These are phyloP conservation scores for Petromus typicus DNA, from an alignment of 2,113 vertebrate genomes.

Conservation along the genomic window DNA sequence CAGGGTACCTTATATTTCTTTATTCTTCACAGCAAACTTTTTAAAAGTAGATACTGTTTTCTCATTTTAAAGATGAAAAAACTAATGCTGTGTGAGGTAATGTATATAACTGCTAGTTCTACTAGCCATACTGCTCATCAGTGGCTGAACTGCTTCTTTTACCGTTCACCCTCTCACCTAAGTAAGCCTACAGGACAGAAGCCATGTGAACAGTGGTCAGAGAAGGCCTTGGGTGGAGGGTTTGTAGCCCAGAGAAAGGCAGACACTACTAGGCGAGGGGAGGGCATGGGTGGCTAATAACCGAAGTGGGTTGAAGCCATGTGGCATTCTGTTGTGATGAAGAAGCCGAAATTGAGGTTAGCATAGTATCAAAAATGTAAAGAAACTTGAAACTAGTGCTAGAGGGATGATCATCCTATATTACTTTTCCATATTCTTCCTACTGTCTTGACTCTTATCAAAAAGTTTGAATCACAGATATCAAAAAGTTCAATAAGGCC, in stretches of 20 bases:
- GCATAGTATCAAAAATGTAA: neutral
- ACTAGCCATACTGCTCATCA: neutral
- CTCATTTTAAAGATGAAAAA: neutral
- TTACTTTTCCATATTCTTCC: neutral
- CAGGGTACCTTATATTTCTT: neutral
- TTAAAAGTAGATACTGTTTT: neutral
- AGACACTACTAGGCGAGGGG: neutral
- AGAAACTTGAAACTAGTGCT: neutral
- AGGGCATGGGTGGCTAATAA: neutral
- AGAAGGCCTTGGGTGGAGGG: neutral
- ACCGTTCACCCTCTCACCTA: neutral
- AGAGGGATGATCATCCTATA: neutral
- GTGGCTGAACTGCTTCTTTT: neutral
- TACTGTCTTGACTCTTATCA: neutral
- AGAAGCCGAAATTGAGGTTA: neutral
- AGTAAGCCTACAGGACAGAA: neutral
- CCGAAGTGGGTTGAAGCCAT: neutral
- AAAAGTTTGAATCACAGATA: conserved; percentile 1
- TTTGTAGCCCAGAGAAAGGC: neutral
- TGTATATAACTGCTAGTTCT: neutral
- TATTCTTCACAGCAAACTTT: neutral
- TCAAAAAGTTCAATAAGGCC: neutral
- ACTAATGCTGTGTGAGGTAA: neutral
- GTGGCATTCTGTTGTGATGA: neutral
- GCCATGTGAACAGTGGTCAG: neutral